Conservation (phyloP, 1,140 invertebrate genomes). For the Pseudomyrmex concolor region DNA sequence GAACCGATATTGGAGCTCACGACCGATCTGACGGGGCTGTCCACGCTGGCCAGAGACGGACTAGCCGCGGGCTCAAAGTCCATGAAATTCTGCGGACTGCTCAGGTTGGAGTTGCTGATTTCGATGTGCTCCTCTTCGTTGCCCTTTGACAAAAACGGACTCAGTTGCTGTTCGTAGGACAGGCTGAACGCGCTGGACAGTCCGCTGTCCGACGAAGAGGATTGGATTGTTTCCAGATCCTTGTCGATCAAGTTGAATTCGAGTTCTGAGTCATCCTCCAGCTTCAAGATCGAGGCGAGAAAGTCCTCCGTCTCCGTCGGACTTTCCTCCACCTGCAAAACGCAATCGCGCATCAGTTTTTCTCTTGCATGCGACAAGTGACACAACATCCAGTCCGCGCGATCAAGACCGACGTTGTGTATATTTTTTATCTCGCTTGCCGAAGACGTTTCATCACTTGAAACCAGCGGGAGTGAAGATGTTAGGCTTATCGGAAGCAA, state of each 20-base stretch:
- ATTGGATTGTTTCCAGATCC: constrained; percentile 75
- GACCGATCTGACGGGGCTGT: constrained; percentile 78
- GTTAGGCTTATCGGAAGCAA: not conserved
- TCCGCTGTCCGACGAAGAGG: constrained; percentile 80
- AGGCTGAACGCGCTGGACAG: constrained; percentile 79
- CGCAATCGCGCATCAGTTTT: not conserved
- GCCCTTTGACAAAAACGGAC: constrained; percentile 74
- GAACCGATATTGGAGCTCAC: constrained; percentile 78
- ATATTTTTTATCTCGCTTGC: not conserved
- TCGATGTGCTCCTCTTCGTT: constrained; percentile 78
- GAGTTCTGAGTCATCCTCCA: constrained; percentile 69
- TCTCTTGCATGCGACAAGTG: not conserved
- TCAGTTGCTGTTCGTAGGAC: constrained; percentile 81
- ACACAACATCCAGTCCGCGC: not conserved
- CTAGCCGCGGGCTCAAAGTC: constrained; percentile 79
- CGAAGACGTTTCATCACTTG: not conserved
- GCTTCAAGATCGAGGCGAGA: constrained; percentile 78
- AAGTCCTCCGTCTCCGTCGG: constrained; percentile 75
- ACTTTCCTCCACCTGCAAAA: constrained; percentile 77
- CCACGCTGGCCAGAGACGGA: constrained; percentile 76
- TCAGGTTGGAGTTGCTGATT: constrained; percentile 71
- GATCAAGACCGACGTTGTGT: not conserved
- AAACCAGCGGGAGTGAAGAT: not conserved
- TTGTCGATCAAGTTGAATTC: constrained; percentile 78
- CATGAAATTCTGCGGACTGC: constrained; percentile 75